These are phyloP conservation scores for Leptinotarsa tumamoca DNA, from an alignment of 2,888 invertebrate genomes.

Conservation along the genomic window DNA sequence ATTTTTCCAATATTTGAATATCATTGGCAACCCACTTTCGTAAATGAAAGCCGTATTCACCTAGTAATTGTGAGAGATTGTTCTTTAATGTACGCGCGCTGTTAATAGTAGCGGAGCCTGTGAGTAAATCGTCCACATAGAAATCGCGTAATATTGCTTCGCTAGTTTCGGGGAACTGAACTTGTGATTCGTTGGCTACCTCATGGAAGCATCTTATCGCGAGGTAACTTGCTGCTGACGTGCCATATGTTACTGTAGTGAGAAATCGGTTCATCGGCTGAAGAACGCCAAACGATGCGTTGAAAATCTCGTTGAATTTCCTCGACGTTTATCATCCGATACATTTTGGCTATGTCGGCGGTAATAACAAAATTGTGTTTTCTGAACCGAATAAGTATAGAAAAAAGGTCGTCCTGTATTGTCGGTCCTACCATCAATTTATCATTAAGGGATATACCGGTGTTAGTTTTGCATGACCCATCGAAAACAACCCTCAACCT, in stretches of 20 bases:
- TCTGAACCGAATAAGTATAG: slow-evolving; percentile 32
- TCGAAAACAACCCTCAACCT: slow-evolving; percentile 41
- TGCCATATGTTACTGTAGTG: slow-evolving; percentile 35
- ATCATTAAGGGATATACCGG: slow-evolving; percentile 38
- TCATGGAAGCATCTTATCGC: slow-evolving; percentile 28
- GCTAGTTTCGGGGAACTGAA: slow-evolving; percentile 8
- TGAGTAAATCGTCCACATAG: slow-evolving; percentile 35
- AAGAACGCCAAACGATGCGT: slow-evolving; percentile 22
- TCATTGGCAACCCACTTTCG: slow-evolving; percentile 16
- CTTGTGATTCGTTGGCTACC: slow-evolving; percentile 13
- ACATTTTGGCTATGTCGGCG: slow-evolving; percentile 34
- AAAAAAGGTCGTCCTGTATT: slow-evolving; percentile 37
- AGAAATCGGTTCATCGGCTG: not conserved
- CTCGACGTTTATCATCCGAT: slow-evolving; percentile 23
- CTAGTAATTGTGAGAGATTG: not conserved
- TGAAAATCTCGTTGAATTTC: slow-evolving; percentile 28
- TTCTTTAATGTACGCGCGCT: not conserved
- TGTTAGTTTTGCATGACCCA: slow-evolving; percentile 33
- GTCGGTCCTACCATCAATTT: slow-evolving; percentile 33
- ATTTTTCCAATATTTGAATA: slow-evolving; percentile 3
- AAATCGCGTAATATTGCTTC: slow-evolving; percentile 30
- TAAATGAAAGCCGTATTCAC: not conserved
- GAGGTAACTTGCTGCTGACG: slow-evolving; percentile 25
- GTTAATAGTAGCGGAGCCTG: slow-evolving; percentile 16
- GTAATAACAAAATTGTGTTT: slow-evolving; percentile 22